phyloP scores from a whole-genome alignment of 2,113 vertebrate genomes.

The Casuarius casuarius region DNA sequence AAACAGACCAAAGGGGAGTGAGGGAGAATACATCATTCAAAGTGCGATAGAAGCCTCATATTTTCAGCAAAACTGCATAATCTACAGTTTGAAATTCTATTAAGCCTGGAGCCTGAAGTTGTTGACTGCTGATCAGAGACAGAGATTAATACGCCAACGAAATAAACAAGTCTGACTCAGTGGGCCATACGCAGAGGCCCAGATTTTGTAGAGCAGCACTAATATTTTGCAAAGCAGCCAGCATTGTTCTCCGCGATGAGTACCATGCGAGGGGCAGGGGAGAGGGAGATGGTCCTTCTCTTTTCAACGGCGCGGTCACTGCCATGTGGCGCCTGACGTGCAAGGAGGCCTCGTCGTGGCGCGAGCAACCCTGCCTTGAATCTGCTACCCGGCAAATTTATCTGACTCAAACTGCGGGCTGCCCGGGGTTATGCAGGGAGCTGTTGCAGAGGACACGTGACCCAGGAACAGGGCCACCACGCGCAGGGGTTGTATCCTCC shows the following conservation, averaged over 20 bases:
- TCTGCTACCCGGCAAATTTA: not conserved
- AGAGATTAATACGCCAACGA: not conserved
- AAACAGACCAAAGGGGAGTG: not conserved
- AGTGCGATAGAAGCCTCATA: not conserved
- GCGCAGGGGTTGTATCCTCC: not conserved
- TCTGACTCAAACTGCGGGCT: accelerated
- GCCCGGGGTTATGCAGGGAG: accelerated
- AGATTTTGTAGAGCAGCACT: not conserved
- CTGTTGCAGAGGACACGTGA: not conserved
- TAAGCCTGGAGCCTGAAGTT: slow-evolving; percentile 20
- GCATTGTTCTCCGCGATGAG: not conserved
- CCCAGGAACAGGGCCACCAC: not conserved
- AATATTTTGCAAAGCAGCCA: slow-evolving; percentile 39
- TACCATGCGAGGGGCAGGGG: not conserved
- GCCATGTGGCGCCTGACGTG: not conserved
- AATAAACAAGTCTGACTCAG: slow-evolving; percentile 61
- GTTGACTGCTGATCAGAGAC: not conserved
- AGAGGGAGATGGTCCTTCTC: not conserved
- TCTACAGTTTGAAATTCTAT: slow-evolving; percentile 20
- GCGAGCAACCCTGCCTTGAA: not conserved
- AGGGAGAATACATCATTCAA: not conserved
- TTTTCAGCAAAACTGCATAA: slow-evolving; percentile 35
- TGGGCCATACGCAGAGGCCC: not conserved
- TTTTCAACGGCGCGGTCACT: not conserved
- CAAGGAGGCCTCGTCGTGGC: accelerated